Evolutionary conservation across 2,888 invertebrate species (phyloP), one percentile per base, ranked within the genome.

Genomic region (Cistogaster globosa): DNA sequence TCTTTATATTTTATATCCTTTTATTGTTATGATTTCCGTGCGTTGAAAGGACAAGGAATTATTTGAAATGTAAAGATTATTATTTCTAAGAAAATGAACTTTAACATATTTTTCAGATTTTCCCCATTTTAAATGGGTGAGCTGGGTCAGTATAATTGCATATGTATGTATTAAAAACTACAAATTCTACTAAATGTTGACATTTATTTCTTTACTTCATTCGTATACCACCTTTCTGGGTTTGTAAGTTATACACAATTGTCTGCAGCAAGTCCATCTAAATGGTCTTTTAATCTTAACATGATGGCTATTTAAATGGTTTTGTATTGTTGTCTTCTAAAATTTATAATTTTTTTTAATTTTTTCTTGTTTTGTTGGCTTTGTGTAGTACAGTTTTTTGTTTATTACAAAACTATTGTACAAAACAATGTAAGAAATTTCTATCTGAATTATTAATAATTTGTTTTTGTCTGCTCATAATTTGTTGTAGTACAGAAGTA

Each of bases 1-100:
- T 65, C 12, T 69, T 74, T 68, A 53, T 74, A 81, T 81, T 26
- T 81, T 77, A 81, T 84, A 62, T 84, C 63, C 53, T 74, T n/a
- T 77, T 63, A 84, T 84, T 84, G 84, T 84, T 84, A 78, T 84
- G 81, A 84, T 81, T 74, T 84, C 77, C 81, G 72, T 84, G 81
- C 51, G 68, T 69, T 78, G 77, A 69, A 68, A 81, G 77, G 63
- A 77, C 81, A 81, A 74, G 81, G 69, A 69, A 79, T 60, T 53
- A 67, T 42, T 57, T 38, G n/a, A 51, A 45, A 60, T 18, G 57
- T 74, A 74, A 78, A 78, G 51, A 63, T 69, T 72, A 80, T 75
- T 80, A 62, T 62, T 67, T 71, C 62, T 62, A 48, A 55, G 63
- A 69, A 75, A 76, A 68, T 65, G 26, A 81, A 62, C 81, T 84